These are phyloP conservation scores for Smittia aterrima DNA, from an alignment of 2,888 invertebrate species.

Conservation along the genomic window DNA sequence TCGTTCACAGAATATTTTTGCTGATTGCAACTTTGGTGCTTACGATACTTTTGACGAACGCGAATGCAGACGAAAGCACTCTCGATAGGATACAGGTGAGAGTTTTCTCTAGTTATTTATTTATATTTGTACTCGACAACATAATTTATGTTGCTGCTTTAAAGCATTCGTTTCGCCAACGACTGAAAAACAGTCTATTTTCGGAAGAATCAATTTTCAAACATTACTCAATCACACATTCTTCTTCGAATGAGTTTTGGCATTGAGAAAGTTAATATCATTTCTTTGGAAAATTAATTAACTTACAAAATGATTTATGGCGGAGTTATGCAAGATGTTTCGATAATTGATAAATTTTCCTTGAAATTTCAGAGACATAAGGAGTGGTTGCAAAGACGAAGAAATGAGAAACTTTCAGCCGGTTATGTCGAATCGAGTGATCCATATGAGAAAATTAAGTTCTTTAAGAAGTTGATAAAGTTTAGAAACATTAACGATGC, in stretches of 20 bases:
- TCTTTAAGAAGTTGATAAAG: constrained; percentile 35
- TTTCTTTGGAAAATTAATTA: constrained; percentile 4
- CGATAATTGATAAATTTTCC: background rate
- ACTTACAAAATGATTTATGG: constrained; percentile 5
- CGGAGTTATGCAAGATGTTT: background rate
- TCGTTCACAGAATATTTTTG: constrained; percentile 2
- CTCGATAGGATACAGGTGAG: constrained; percentile 29
- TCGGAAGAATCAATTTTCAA: background rate
- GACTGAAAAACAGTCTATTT: background rate
- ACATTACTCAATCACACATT: background rate
- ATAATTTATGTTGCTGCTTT: background rate
- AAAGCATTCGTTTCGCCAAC: background rate
- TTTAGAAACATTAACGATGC: constrained; percentile 14
- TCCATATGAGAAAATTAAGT: constrained; percentile 34
- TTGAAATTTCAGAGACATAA: constrained; percentile 28
- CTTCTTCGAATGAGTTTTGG: background rate
- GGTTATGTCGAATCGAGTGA: constrained; percentile 22
- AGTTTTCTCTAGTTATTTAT: background rate
- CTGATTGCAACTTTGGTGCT: background rate
- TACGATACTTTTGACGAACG: background rate
- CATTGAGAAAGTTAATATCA: constrained; percentile 22
- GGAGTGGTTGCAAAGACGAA: constrained; percentile 32
- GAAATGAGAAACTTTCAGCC: background rate
- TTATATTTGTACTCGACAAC: background rate
- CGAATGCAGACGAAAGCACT: constrained; percentile 30